A percentile compares a stretch with the other conserved stretches of the same genome.
Conservation (phyloP, 2,888 invertebrate species). For the Eupelmus urozonus region DNA sequence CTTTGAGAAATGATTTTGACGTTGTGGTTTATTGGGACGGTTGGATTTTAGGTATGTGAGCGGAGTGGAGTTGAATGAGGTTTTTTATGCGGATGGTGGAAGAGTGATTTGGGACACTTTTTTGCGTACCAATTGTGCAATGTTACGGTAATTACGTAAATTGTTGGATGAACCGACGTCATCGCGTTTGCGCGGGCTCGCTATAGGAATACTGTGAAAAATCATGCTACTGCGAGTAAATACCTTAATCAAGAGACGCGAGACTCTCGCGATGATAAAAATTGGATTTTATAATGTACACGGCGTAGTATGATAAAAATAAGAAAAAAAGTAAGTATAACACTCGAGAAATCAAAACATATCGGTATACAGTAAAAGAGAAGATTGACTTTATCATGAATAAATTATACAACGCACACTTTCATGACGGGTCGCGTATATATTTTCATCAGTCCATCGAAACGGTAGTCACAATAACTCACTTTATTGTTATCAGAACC, state of each 20-base stretch:
- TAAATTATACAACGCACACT: slow-evolving; percentile 14
- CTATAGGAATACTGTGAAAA: slow-evolving; percentile 9
- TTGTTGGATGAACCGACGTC: neutral
- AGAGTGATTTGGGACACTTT: no score
- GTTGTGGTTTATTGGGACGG: neutral
- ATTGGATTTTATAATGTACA: slow-evolving; percentile 17
- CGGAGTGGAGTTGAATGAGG: no score
- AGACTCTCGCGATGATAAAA: neutral
- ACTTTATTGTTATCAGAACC: slow-evolving; percentile 8
- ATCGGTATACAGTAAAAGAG: neutral
- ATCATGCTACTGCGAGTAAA: neutral
- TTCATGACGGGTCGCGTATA: slow-evolving; percentile 6
- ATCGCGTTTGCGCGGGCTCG: neutral
- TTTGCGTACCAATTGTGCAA: slow-evolving; percentile 20
- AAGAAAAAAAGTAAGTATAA: neutral
- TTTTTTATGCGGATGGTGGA: no score
- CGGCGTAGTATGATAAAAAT: neutral
- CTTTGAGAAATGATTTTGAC: no score
- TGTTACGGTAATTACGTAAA: neutral
- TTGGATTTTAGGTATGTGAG: no score
- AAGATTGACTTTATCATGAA: slow-evolving; percentile 13
- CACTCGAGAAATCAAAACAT: slow-evolving; percentile 31
- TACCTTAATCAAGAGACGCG: neutral
- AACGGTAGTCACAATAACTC: neutral
- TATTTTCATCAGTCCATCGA: slow-evolving; percentile 25